Base-by-base conservation (phyloP, 2,113 vertebrate species). In the Cheirogaleus medius region DNA sequence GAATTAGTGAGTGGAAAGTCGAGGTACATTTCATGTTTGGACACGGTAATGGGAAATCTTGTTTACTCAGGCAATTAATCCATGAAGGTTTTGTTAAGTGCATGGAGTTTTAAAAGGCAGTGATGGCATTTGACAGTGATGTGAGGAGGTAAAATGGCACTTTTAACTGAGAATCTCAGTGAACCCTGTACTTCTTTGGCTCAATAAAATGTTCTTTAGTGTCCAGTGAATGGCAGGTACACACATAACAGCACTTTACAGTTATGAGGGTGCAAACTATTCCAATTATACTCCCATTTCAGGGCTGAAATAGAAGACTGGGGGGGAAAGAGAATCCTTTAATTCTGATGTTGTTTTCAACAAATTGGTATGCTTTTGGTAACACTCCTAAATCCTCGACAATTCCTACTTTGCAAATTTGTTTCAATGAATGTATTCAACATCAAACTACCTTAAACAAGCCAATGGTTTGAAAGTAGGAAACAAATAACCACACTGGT, bases 51-150 rank as follows among this genome's bases (percentile, higher is more conserved):
- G 63, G 68, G 58, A 95, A 97, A 95, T 90, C 44, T 56, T 89
- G 47, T 95, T 97, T 90, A 74, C 68, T 94, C 15, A 64, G 15
- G n/a, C 63, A 95, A 69, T 93, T 95, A 91, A 78, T 95, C 56
- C 39, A 29, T 49, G 81, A 95, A 87, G 52, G 54, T 49, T 92
- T 71, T 87, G 34, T 81, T 96, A 84, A 95, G 54, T 83, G 78
- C 52, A 74, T 80, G 87, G 54, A 21, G 9, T 90, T 80, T 96
- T 78, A 85, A 91, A 88, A 88, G 69, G 82, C 77, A 89, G 14
- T 13, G 29, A 82, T 83, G 42, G 91, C 25, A 56, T 11, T 60
- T 84, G 82, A 32, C 69, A 74, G 20, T 93, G 69, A 93, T 83
- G 60, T 32, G 60, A 91, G 81, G 78, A 91, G 7, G 20, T 73